phyloP scores from a whole-genome alignment of 2,888 invertebrate species.

The Argynnis bischoffii region DNA sequence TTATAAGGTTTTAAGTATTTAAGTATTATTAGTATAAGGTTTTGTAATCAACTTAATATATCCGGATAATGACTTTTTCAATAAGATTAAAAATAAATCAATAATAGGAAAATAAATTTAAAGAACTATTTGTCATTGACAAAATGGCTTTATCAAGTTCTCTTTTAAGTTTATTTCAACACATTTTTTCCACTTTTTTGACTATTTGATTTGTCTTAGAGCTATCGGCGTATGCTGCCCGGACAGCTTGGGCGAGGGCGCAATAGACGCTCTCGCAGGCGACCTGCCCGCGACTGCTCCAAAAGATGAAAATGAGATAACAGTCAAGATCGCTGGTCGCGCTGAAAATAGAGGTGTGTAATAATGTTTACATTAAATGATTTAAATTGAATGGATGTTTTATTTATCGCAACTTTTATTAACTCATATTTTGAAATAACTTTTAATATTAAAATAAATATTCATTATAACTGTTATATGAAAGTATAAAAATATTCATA shows the following conservation, averaged over 20 bases:
- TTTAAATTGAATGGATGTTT: constrained; percentile 38
- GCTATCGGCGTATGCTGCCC: constrained; percentile 90
- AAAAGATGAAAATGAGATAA: constrained; percentile 71
- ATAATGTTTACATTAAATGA: constrained; percentile 42
- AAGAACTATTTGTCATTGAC: too few relatives aligned
- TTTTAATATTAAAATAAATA: too few relatives aligned
- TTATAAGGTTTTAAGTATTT: too few relatives aligned
- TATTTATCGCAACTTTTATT: constrained; percentile 31
- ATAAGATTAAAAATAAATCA: too few relatives aligned
- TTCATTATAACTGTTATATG: too few relatives aligned
- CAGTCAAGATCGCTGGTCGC: constrained; percentile 59
- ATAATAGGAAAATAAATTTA: too few relatives aligned
- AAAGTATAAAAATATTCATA: too few relatives aligned
- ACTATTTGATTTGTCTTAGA: constrained; percentile 38
- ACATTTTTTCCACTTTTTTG: neutral
- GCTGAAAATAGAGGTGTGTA: constrained; percentile 70
- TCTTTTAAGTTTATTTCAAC: too few relatives aligned
- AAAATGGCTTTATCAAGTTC: too few relatives aligned
- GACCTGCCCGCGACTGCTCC: constrained; percentile 76
- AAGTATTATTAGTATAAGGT: too few relatives aligned
- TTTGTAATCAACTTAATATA: too few relatives aligned
- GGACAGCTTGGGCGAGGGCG: constrained; percentile 65
- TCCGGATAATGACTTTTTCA: too few relatives aligned
- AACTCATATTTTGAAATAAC: neutral
- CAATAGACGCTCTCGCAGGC: constrained; percentile 75